Percentiles rank a stretch among this genome's conserved stretches.
Evolutionary conservation across 2,113 vertebrate genomes (phyloP).

Genomic region (Limnothrissa miodon): DNA sequence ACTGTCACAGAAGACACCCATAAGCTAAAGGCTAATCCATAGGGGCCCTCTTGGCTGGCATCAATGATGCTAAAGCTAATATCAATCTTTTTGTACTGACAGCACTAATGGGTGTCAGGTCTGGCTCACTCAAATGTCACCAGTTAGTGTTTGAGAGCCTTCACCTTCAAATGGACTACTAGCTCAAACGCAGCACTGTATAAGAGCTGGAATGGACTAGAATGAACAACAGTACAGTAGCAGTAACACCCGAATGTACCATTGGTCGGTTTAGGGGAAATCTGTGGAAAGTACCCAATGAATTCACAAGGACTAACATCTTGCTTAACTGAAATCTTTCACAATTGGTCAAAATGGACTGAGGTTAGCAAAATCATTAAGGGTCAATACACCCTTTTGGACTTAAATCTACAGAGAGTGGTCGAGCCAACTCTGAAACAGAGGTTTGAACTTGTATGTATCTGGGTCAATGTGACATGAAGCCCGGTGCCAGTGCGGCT

Average conservation of each 20-base stretch:
- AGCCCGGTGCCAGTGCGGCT: background rate
- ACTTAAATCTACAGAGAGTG: background rate
- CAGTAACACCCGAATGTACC: too few relatives aligned
- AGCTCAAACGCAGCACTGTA: background rate
- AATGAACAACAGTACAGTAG: background rate
- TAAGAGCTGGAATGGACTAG: background rate
- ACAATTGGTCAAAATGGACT: background rate
- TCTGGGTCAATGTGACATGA: background rate
- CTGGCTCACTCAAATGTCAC: background rate
- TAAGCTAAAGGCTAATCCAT: background rate
- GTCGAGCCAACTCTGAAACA: background rate
- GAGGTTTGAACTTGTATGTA: background rate
- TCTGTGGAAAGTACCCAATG: background rate
- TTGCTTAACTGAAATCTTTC: background rate
- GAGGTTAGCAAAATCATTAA: background rate
- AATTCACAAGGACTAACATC: background rate
- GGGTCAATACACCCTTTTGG: background rate
- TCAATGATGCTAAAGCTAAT: background rate
- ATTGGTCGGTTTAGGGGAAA: background rate
- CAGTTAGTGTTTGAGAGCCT: background rate
- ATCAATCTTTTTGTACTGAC: background rate
- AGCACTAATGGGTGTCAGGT: background rate
- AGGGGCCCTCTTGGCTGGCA: constrained; percentile 3
- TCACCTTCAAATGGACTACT: background rate
- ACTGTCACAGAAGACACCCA: background rate